Conservation (phyloP, 2,797 vertebrate species). For the Artibeus lituratus region DNA sequence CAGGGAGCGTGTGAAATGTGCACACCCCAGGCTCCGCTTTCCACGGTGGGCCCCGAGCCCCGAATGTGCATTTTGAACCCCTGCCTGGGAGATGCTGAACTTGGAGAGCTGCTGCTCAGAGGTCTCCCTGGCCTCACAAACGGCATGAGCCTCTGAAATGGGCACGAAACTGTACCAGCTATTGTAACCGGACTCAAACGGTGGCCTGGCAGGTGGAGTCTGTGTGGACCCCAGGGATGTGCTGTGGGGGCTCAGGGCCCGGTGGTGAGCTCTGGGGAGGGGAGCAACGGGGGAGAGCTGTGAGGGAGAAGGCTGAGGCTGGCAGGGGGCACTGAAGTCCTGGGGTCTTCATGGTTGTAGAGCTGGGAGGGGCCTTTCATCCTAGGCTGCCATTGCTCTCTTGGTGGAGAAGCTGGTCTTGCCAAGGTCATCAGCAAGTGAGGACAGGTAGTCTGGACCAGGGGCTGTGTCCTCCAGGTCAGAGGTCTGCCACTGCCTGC, state of each 20-base stretch:
- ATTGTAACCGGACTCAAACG: not conserved
- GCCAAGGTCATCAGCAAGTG: not conserved
- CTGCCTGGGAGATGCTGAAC: not conserved
- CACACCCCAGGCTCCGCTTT: fast-evolving
- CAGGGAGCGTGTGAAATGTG: fast-evolving
- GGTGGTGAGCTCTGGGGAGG: not conserved
- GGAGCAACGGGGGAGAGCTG: no score
- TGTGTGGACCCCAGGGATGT: fast-evolving
- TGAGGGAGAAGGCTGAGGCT: not conserved
- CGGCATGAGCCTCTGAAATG: not conserved
- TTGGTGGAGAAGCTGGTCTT: not conserved
- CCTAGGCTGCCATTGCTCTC: not conserved
- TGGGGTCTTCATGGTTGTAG: not conserved
- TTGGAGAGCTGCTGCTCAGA: not conserved
- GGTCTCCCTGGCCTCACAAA: not conserved
- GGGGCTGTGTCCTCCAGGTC: not conserved
- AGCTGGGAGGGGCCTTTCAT: not conserved
- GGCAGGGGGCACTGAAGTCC: not conserved
- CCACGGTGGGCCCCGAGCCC: no score
- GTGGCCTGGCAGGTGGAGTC: not conserved
- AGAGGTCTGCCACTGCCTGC: not conserved
- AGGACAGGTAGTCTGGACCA: not conserved
- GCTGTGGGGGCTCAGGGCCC: no score
- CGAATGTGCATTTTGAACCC: not conserved
- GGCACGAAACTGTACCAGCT: not conserved